Evolutionary conservation across 2,113 vertebrate species (phyloP).

Genomic region (Gavialis gangeticus): DNA sequence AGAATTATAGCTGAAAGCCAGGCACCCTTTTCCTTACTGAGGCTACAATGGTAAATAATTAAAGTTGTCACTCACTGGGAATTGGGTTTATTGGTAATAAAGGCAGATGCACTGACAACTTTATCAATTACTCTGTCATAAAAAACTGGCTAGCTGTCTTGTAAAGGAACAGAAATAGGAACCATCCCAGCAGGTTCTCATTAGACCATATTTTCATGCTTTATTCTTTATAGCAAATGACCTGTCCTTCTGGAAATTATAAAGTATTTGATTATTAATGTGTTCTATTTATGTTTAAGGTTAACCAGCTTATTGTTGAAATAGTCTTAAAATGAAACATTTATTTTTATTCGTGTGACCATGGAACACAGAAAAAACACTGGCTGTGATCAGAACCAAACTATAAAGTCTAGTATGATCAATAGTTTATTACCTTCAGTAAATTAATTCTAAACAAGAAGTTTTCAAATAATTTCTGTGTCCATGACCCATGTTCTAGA

Average conservation of each 20-base stretch:
- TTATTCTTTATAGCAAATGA: rapidly evolving
- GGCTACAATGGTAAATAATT: slow-evolving; percentile 48
- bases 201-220: neutral
- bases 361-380: neutral
- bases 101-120: slow-evolving; percentile 44
- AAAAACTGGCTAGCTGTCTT: slow-evolving; percentile 15
- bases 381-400: neutral
- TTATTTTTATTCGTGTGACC: neutral
- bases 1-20: neutral
- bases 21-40: neutral
- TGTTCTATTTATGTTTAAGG: neutral
- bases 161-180: neutral
- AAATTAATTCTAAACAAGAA: neutral
- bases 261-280: neutral
- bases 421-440: neutral
- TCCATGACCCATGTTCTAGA: neutral
- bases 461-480: neutral
- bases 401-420: neutral
- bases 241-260: neutral
- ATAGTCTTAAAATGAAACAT: slow-evolving; percentile 8
- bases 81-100: slow-evolving; percentile 56
- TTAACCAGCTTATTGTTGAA: neutral
- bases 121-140: slow-evolving; percentile 10
- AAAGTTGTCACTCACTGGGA: slow-evolving; percentile 27
- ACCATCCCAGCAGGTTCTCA: neutral